Evolutionary conservation across 2,888 invertebrate genomes (phyloP).

Genomic region (Troglohyphantes excavatus): DNA sequence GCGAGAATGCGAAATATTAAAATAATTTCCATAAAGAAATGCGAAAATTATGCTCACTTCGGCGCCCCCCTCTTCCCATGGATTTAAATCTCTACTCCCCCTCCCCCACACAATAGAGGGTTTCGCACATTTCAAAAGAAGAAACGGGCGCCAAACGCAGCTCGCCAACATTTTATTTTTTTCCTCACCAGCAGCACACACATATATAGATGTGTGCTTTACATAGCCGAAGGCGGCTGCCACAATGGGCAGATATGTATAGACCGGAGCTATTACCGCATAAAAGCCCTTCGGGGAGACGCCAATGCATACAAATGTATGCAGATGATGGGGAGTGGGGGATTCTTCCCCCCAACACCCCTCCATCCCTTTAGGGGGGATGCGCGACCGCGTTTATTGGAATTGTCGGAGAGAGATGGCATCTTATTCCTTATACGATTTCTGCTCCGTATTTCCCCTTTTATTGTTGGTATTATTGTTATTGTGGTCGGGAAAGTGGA

Average conservation of each 20-base stretch:
- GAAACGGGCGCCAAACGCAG: constrained; percentile 18
- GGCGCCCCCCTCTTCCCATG: constrained; percentile 26
- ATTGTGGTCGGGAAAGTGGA: too few species aligned
- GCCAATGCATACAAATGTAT: constrained; percentile 78
- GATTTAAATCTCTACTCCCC: constrained; percentile 64
- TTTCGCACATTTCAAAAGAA: constrained; percentile 13
- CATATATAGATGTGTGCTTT: constrained; percentile 34
- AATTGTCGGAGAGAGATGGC: constrained; percentile 68
- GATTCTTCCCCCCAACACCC: too few species aligned
- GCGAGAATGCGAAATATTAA: constrained; percentile 68
- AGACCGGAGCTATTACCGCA: constrained; percentile 69
- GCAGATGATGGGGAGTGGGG: constrained; percentile 59
- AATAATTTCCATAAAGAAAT: constrained; percentile 77
- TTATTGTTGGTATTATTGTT: too few species aligned
- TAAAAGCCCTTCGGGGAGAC: constrained; percentile 67
- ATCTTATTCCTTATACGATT: too few species aligned
- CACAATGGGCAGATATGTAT: constrained; percentile 41
- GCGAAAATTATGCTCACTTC: constrained; percentile 77
- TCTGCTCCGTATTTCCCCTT: too few species aligned
- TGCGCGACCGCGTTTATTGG: constrained; percentile 41
- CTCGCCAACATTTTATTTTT: constrained; percentile 7
- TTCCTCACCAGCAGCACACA: constrained; percentile 39
- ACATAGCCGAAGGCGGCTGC: constrained; percentile 16
- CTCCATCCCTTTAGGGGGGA: not conserved
- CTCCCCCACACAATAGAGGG: constrained; percentile 58